These are phyloP conservation scores for Aspidapion aeneum DNA, from an alignment of 2,888 invertebrate species.

Conservation along the genomic window DNA sequence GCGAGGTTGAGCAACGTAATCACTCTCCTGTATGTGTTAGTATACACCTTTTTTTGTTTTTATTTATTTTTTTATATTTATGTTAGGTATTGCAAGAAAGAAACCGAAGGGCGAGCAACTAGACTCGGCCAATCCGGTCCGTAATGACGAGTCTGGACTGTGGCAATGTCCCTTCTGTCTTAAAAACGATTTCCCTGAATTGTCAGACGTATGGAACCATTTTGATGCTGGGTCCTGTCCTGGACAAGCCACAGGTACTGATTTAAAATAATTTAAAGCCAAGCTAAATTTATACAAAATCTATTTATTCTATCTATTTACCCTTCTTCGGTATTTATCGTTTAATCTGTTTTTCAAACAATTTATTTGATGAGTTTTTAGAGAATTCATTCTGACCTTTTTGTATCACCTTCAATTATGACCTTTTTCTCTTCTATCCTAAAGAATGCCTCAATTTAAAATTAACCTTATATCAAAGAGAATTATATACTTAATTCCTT, in stretches of 20 bases:
- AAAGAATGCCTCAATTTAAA: too few species aligned
- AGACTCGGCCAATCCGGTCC: slow-evolving; percentile 93
- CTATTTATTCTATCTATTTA: slow-evolving; percentile 1
- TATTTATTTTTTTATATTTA: not conserved
- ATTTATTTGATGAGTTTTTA: too few species aligned
- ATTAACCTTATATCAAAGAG: too few species aligned
- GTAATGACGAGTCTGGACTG: slow-evolving; percentile 89
- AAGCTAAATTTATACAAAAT: too few species aligned
- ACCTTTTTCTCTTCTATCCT: too few species aligned
- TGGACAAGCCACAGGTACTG: slow-evolving; percentile 93
- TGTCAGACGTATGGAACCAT: slow-evolving; percentile 98
- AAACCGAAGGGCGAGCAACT: slow-evolving; percentile 89
- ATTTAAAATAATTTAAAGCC: slow-evolving; percentile 49
- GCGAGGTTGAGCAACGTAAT: too few species aligned
- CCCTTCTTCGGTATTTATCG: too few species aligned
- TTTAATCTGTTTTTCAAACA: too few species aligned
- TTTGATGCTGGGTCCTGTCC: slow-evolving; percentile 96
- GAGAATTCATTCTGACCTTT: too few species aligned
- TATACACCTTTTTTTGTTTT: not conserved
- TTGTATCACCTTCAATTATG: too few species aligned
- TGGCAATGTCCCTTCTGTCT: slow-evolving; percentile 99
- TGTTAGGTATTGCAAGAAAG: slow-evolving; percentile 66
- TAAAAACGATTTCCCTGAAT: slow-evolving; percentile 92
- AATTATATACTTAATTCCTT: too few species aligned
- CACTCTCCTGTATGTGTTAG: not conserved